Conservation (phyloP, 2,797 vertebrate genomes). For the Tadarida brasiliensis region DNA sequence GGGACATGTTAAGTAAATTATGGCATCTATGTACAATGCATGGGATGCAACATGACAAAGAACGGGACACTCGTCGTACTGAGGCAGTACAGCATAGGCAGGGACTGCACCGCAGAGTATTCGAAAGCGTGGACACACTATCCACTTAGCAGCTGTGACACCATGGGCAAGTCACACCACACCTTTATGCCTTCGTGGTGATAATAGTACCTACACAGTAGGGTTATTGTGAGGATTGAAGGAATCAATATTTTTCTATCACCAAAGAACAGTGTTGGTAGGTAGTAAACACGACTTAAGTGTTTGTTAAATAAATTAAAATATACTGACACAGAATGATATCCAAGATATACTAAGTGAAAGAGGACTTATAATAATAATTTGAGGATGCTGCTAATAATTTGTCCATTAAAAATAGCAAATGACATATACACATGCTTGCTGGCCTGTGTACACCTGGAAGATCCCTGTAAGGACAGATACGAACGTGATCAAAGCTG, state of each 20-base stretch:
- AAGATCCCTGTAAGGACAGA: neutral
- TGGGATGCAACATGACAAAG: too few species aligned
- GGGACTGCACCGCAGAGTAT: too few species aligned
- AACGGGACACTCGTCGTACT: fast-evolving
- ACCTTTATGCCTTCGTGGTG: neutral
- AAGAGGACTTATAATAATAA: neutral
- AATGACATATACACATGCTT: neutral
- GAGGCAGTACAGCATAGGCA: fast-evolving
- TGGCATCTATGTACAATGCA: neutral
- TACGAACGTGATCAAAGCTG: neutral
- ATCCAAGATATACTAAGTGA: neutral
- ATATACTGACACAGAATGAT: neutral
- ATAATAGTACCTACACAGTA: neutral
- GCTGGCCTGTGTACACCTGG: too few species aligned
- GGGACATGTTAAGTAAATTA: neutral
- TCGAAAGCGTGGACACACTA: fast-evolving
- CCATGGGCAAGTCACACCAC: neutral
- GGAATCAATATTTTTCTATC: neutral
- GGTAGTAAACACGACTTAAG: neutral
- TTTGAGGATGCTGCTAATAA: neutral
- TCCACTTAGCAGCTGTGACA: too few species aligned
- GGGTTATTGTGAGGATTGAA: neutral
- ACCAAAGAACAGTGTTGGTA: neutral
- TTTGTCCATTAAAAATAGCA: neutral
- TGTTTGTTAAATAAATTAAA: neutral